Percentiles rank a stretch among this genome's conserved stretches.
Evolutionary conservation across 2,797 vertebrate species (phyloP).

Genomic region (Hemibagrus guttatus): DNA sequence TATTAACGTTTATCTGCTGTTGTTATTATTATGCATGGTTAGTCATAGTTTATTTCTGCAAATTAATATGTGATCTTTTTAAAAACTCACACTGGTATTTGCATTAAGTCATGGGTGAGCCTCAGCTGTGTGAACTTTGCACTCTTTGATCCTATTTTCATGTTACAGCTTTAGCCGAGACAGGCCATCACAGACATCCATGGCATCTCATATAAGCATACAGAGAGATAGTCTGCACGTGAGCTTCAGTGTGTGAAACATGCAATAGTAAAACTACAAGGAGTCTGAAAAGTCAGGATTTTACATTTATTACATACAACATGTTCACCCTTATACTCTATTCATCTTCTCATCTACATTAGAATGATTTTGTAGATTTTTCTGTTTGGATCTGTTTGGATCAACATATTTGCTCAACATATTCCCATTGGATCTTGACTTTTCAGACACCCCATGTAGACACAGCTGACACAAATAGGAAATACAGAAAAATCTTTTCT

Average conservation of each 20-base stretch:
- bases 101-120: not conserved
- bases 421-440: not conserved
- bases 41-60: not conserved
- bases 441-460: not conserved
- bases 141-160: constrained; percentile 13
- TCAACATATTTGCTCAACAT: not conserved
- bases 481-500: not conserved
- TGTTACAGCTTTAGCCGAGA: not conserved
- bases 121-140: constrained; percentile 20
- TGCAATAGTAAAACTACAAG: not conserved
- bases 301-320: not conserved
- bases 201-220: not conserved
- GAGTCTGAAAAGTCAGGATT: not conserved
- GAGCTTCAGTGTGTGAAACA: constrained; percentile 2
- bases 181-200: not conserved
- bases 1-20: not conserved
- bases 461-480: not conserved
- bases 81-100: not conserved
- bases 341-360: not conserved
- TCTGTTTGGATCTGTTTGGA: not conserved
- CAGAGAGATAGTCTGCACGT: not conserved
- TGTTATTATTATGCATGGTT: not conserved
- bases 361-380: not conserved
- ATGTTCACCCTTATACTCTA: not conserved
- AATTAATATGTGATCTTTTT: not conserved